A percentile compares a stretch with the other conserved stretches of the same genome.
Evolutionary conservation across 2,113 vertebrate species (phyloP).

Genomic region (Oxygymnocypris stewartii): DNA sequence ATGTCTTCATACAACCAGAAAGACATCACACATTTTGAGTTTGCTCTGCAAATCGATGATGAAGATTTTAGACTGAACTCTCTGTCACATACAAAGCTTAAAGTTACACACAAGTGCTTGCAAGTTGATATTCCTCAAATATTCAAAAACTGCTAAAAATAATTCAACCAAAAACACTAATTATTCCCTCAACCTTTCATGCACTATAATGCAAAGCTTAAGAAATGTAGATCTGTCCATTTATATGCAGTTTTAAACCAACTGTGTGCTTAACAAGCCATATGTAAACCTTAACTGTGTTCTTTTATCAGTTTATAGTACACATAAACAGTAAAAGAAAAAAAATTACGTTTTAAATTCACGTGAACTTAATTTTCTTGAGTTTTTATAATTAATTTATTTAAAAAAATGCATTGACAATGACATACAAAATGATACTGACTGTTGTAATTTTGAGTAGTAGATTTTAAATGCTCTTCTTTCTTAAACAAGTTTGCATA

Average conservation of each 20-base stretch:
- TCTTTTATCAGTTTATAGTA: neutral
- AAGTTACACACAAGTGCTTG: neutral
- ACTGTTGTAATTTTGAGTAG: neutral
- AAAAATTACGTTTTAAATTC: no score
- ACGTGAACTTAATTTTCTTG: no score
- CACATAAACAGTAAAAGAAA: no score
- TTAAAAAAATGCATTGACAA: neutral
- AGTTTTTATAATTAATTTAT: no score
- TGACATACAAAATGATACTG: neutral
- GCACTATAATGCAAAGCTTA: neutral
- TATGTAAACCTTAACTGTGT: neutral
- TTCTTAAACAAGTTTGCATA: neutral
- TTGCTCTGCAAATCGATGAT: neutral
- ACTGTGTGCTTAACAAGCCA: no score
- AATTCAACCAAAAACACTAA: neutral
- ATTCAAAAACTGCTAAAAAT: neutral
- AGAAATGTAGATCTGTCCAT: neutral
- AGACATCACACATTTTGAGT: neutral
- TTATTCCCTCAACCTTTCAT: neutral
- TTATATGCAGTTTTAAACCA: no score
- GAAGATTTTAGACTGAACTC: neutral
- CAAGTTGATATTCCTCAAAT: neutral
- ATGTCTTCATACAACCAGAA: neutral
- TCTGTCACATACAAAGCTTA: neutral
- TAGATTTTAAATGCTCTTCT: neutral